Percentiles rank a stretch among this genome's conserved stretches.
Conservation (phyloP, 2,113 vertebrate species). For the Carettochelys insculpta region DNA sequence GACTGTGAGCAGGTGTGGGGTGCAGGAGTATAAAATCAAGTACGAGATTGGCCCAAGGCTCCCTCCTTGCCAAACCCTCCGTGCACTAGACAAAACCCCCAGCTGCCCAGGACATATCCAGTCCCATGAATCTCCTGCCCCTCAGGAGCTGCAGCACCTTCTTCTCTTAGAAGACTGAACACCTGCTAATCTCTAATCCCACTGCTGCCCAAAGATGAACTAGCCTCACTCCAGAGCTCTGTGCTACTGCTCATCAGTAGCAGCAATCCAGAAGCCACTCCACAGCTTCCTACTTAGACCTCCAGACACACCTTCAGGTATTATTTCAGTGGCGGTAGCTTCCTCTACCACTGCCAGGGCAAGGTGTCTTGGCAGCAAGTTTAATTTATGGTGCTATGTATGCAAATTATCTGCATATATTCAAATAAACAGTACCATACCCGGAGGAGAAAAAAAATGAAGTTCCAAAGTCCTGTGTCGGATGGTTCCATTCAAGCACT, state of each 20-base stretch:
- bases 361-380: background rate
- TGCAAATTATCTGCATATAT: background rate
- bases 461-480: background rate
- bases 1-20: background rate
- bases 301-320: background rate
- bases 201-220: background rate
- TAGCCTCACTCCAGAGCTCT: background rate
- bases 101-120: background rate
- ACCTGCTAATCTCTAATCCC: background rate
- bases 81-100: background rate
- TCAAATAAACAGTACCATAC: background rate
- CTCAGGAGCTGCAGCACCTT: background rate
- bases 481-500: background rate
- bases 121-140: background rate
- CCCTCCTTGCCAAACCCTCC: background rate
- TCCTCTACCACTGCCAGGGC: background rate
- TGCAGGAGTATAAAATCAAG: background rate
- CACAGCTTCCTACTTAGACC: background rate
- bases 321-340: background rate
- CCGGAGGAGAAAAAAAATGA: background rate
- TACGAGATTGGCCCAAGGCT: background rate
- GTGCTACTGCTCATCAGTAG: background rate
- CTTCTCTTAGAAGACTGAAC: background rate
- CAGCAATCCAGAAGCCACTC: background rate
- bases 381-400: background rate